Conservation (phyloP, 2,888 invertebrate species). For the Frankliniella fusca region DNA sequence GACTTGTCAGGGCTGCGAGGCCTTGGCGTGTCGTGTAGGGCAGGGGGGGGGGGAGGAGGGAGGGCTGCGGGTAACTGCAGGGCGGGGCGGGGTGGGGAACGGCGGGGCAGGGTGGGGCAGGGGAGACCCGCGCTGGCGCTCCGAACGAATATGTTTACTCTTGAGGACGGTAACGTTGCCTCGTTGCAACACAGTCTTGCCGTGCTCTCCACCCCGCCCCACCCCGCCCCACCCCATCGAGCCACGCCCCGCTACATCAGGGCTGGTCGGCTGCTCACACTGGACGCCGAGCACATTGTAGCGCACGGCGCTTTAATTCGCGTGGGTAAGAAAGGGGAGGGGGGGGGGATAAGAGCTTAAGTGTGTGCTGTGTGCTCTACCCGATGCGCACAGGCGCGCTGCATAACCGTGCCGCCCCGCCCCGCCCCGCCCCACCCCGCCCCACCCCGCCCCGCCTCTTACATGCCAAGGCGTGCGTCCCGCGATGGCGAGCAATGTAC, state of each 20-base stretch:
- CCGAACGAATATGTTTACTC: conserved; percentile 12
- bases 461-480: not conserved
- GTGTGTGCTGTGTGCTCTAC: not conserved
- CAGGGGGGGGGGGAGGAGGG: not conserved
- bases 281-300: not conserved
- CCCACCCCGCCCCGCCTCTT: not conserved
- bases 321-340: not conserved
- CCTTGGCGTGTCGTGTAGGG: not conserved
- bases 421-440: not conserved
- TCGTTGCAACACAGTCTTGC: not conserved
- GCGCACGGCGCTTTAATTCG: not conserved
- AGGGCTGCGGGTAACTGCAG: not conserved
- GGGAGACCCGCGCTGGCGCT: not conserved
- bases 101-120: not conserved
- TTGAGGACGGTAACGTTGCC: not conserved
- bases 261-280: not conserved
- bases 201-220: not conserved
- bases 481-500: not conserved
- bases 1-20: too few species aligned
- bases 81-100: not conserved
- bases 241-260: not conserved
- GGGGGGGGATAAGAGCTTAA: not conserved
- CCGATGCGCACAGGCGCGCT: not conserved
- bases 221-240: not conserved
- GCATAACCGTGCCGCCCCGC: not conserved